Base-by-base conservation (phyloP, 1,140 invertebrate species). In the Drosophila murphyi region DNA sequence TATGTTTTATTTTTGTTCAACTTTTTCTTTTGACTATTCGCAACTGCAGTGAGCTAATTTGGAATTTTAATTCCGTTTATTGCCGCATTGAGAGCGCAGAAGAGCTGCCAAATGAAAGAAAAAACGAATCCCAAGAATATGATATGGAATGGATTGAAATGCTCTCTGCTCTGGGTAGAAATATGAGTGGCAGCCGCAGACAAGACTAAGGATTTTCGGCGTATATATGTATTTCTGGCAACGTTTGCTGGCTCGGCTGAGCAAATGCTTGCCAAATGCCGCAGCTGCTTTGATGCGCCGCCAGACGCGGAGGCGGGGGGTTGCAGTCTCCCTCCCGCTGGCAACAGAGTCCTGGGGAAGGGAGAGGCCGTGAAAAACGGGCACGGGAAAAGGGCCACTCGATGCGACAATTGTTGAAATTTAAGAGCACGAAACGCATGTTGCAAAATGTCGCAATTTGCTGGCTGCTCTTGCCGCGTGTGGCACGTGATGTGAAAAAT, bases 401-500 rank as follows among this genome's bases (percentile, higher is more conserved):
- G 37, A 52, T 62, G 82, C 56, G 79, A 71, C 72, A 71, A 71
- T 79, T 76, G 81, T 67, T 75, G 83, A 88, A 87, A 87, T 88
- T 87, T 71, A 87, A 87, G 82, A 87, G 83, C 62, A 62, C 69
- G 81, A 81, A 50, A 70, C 81, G 76, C 81, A 80, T 83, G 83
- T 79, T 79, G 82, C 83, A 77, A 87, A 87, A 88, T 87, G 82
- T 86, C 82, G 72, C 80, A 78, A 71, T 83, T 78, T 75, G 72
- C 52, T 8, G 45, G 51, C 62, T 34, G 34, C 47, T 55, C n/a
- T 62, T 72, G 83, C 82, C 82, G 83, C 83, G 80, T 87, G 82
- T 82, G 80, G 83, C 82, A 88, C 83, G 82, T 87, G 83, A 87
- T 86, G 82, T 83, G 82, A 81, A 85, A 85, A 81, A 72, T 74